Conservation (phyloP, 2,797 vertebrate species). For the Streptopelia turtur region DNA sequence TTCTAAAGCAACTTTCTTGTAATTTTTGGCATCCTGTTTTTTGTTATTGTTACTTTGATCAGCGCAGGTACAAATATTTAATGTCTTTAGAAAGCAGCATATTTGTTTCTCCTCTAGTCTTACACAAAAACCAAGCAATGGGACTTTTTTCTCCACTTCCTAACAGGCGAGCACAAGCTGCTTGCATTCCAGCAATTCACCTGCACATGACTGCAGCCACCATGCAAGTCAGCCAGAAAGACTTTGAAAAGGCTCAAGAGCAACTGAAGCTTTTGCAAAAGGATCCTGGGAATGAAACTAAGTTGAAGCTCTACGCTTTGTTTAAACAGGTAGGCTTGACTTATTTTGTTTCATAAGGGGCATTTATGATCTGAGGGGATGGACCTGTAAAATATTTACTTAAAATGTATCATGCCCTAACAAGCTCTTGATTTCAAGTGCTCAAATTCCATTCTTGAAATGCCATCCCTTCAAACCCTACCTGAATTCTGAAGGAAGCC, state of each 20-base stretch:
- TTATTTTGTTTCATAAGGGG: not conserved
- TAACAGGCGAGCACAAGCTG: slow-evolving; percentile 22
- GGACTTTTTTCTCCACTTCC: not conserved
- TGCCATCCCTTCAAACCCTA: not conserved
- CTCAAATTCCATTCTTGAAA: not conserved
- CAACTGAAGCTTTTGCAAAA: slow-evolving; percentile 83
- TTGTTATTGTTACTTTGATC: not conserved
- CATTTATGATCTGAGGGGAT: not conserved
- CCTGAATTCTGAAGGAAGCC: not conserved
- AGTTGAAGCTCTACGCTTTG: slow-evolving; percentile 90
- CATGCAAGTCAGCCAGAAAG: slow-evolving; percentile 80
- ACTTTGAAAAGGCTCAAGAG: slow-evolving; percentile 87
- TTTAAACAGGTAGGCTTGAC: slow-evolving; percentile 89
- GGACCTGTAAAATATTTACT: not conserved
- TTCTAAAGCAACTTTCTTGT: not conserved
- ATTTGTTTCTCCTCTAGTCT: not conserved
- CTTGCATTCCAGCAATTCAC: slow-evolving; percentile 42
- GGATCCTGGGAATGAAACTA: slow-evolving; percentile 89
- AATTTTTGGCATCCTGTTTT: not conserved
- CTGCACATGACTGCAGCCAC: slow-evolving; percentile 75
- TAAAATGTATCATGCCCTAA: not conserved
- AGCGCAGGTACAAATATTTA: not conserved
- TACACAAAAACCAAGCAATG: not conserved
- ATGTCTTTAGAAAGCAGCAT: not conserved
- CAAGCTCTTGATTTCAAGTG: not conserved